Conservation (phyloP, 1,140 invertebrate species). For the Ips typographus region DNA sequence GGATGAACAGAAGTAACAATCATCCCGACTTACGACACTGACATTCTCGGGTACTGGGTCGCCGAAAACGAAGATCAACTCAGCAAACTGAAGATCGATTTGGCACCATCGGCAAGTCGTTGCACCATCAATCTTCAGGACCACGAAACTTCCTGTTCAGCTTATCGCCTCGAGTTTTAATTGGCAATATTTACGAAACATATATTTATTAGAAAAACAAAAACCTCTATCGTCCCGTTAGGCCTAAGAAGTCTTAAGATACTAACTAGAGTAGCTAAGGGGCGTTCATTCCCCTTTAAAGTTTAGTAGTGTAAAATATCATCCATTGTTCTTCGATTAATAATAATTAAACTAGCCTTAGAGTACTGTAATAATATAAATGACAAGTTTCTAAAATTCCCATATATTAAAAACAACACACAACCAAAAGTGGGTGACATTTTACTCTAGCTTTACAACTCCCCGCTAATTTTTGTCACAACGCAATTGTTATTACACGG, state of each 20-base stretch:
- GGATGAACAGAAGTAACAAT: conserved; percentile 83
- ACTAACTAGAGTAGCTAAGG: not conserved
- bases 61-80: conserved; percentile 91
- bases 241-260: conserved; percentile 1
- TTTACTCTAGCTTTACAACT: conserved; percentile 4
- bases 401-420: conserved; percentile 8
- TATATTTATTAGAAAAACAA: not conserved
- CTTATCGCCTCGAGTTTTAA: conserved; percentile 94
- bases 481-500: too few species aligned
- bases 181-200: not conserved
- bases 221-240: conserved; percentile 1
- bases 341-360: conserved; percentile 1
- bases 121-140: conserved; percentile 98
- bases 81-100: conserved; percentile 87
- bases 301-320: conserved; percentile 12
- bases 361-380: not conserved
- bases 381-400: conserved; percentile 3
- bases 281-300: not conserved
- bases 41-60: conserved; percentile 94
- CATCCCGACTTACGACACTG: conserved; percentile 96
- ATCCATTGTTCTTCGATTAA: conserved; percentile 3
- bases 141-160: conserved; percentile 96
- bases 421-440: conserved; percentile 6
- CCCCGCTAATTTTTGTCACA: too few species aligned
- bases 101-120: conserved; percentile 93